These are phyloP conservation scores for Microplitis deprimator DNA, from an alignment of 2,888 invertebrate species.

Conservation along the genomic window DNA sequence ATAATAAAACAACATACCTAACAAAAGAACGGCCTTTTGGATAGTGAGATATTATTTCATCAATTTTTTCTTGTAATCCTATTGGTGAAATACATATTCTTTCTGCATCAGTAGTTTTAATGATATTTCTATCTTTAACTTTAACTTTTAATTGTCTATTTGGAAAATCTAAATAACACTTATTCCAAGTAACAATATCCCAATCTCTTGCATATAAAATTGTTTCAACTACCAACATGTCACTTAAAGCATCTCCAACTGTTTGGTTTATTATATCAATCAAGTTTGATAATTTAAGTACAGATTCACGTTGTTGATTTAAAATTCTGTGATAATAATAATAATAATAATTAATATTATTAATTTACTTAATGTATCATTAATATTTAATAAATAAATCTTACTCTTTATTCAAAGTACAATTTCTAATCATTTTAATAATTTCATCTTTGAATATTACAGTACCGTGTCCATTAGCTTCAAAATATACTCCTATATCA, in stretches of 20 bases:
- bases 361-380: background rate
- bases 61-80: conserved; percentile 87
- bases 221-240: conserved; percentile 93
- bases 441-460: conserved; percentile 85
- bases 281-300: conserved; percentile 77
- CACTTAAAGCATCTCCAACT: conserved; percentile 97
- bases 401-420: conserved; percentile 71
- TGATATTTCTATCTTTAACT: conserved; percentile 87
- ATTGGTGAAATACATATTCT: conserved; percentile 84
- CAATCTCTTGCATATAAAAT: conserved; percentile 88
- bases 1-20: conserved; percentile 71
- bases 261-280: conserved; percentile 94
- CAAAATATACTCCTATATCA: conserved; percentile 98
- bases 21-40: conserved; percentile 88
- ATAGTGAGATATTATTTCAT: conserved; percentile 80
- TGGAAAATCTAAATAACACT: conserved; percentile 87
- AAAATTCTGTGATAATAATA: conserved; percentile 47
- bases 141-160: conserved; percentile 90
- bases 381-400: conserved; percentile 32
- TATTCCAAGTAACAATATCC: conserved; percentile 85
- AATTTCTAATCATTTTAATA: conserved; percentile 74
- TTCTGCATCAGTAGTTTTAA: conserved; percentile 92
- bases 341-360: conserved; percentile 24
- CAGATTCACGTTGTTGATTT: conserved; percentile 69
- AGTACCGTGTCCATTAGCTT: conserved; percentile 99